Evolutionary conservation across 2,113 vertebrate species (phyloP).

Genomic region (Phalacrocorax pelagicus): DNA sequence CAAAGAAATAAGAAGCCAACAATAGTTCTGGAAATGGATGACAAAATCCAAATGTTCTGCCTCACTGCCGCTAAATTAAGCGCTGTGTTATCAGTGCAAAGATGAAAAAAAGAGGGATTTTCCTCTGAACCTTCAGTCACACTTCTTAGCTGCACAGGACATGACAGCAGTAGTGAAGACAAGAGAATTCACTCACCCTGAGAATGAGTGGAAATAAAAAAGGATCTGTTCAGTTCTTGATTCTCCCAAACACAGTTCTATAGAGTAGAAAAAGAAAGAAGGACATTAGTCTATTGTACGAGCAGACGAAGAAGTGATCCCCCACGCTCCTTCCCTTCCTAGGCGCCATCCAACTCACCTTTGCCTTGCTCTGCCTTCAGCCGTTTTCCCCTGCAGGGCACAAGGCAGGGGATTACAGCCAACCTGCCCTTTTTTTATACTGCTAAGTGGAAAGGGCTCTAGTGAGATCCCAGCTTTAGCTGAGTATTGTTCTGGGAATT

Average conservation of each 20-base stretch:
- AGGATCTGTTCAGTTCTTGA: neutral
- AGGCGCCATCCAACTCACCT: neutral
- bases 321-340: neutral
- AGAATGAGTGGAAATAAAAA: slow-evolving; percentile 17
- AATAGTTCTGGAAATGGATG: slow-evolving; percentile 62
- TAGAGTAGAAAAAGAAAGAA: neutral
- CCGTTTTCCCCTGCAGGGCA: neutral
- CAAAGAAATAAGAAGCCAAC: slow-evolving; percentile 45
- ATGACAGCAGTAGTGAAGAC: neutral
- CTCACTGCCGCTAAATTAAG: slow-evolving; percentile 65
- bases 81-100: neutral
- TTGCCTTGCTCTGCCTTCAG: neutral
- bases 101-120: slow-evolving; percentile 57
- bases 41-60: slow-evolving; percentile 68
- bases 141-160: neutral
- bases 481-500: neutral
- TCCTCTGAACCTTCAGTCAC: slow-evolving; percentile 24
- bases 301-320: neutral
- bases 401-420: neutral
- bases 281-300: neutral
- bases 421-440: neutral
- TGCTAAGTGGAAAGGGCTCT: neutral
- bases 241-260: neutral
- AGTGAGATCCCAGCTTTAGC: neutral
- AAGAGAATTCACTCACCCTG: slow-evolving; percentile 66